Conservation (phyloP, 2,888 invertebrate genomes). For the Priocnemis perturbator region DNA sequence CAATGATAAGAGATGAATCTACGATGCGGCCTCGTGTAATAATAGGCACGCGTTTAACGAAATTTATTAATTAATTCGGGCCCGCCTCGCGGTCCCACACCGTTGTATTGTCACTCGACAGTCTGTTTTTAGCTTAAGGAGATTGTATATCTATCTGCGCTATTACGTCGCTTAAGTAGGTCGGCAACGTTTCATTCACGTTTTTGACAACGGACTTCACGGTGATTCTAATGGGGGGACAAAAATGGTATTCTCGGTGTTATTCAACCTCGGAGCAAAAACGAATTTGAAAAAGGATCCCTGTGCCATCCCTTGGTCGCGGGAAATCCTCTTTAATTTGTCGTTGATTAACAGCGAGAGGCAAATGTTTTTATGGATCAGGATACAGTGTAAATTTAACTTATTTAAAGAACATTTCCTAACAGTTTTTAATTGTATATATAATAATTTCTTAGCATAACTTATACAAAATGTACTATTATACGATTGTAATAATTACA, state of each 20-base stretch:
- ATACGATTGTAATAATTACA: slow-evolving; percentile 65
- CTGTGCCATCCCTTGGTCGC: background rate
- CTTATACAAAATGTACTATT: slow-evolving; percentile 65
- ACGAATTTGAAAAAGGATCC: background rate
- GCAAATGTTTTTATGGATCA: slow-evolving; percentile 56
- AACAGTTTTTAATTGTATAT: slow-evolving; percentile 74
- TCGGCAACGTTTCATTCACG: slow-evolving; percentile 42
- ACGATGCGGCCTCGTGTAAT: too few species aligned
- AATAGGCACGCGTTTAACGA: slow-evolving; percentile 4
- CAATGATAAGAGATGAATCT: slow-evolving; percentile 26
- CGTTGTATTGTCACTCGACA: slow-evolving; percentile 38
- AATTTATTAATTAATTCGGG: slow-evolving; percentile 5
- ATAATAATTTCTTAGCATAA: slow-evolving; percentile 71
- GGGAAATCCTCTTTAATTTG: background rate
- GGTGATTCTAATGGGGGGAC: slow-evolving; percentile 31
- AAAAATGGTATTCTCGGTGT: slow-evolving; percentile 38
- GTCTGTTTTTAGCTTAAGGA: slow-evolving; percentile 53
- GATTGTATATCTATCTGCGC: slow-evolving; percentile 51
- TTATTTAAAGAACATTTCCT: slow-evolving; percentile 70
- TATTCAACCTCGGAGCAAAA: slow-evolving; percentile 28
- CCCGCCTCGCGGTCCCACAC: slow-evolving; percentile 10
- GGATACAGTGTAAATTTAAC: slow-evolving; percentile 71
- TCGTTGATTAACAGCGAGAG: slow-evolving; percentile 49
- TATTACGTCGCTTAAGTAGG: slow-evolving; percentile 50
- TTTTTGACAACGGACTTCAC: slow-evolving; percentile 35